Conservation (phyloP, 2,797 vertebrate species). For the Thalassophryne amazonica region DNA sequence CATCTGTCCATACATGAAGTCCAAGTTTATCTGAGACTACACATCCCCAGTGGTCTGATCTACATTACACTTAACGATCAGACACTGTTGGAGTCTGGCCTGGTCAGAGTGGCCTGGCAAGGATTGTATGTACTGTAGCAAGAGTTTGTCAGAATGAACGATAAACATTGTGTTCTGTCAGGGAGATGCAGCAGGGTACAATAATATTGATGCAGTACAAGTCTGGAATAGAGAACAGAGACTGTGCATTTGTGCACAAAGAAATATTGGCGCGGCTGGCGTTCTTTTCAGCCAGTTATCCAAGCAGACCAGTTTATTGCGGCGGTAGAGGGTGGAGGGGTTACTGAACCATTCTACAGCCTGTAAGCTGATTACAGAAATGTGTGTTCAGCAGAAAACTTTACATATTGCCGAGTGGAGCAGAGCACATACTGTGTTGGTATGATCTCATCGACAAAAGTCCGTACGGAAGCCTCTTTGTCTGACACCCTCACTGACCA, state of each 20-base stretch:
- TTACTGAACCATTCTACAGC: constrained; percentile 25
- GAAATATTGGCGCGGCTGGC: background rate
- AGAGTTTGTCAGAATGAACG: constrained; percentile 4
- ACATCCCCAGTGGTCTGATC: constrained; percentile 17
- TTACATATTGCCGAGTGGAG: constrained; percentile 23
- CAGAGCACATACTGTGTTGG: too few species aligned
- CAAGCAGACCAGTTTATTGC: constrained; percentile 13
- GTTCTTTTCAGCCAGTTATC: constrained; percentile 3
- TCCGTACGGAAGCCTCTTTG: too few species aligned
- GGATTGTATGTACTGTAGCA: background rate
- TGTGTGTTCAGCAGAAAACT: constrained; percentile 61
- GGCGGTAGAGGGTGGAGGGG: constrained; percentile 20
- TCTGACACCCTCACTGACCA: too few species aligned
- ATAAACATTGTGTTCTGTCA: background rate
- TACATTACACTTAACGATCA: constrained; percentile 35
- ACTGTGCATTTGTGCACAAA: constrained; percentile 8
- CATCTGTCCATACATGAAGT: background rate
- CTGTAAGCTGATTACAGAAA: constrained; percentile 66
- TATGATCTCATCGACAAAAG: too few species aligned
- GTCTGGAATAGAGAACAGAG: background rate
- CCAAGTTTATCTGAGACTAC: constrained; percentile 19
- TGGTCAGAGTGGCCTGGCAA: constrained; percentile 21
- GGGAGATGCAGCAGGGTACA: background rate
- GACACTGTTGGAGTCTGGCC: constrained; percentile 15
- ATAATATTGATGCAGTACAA: background rate